These are phyloP conservation scores for Corythoichthys intestinalis DNA, from an alignment of 2,113 vertebrate genomes.

Conservation along the genomic window DNA sequence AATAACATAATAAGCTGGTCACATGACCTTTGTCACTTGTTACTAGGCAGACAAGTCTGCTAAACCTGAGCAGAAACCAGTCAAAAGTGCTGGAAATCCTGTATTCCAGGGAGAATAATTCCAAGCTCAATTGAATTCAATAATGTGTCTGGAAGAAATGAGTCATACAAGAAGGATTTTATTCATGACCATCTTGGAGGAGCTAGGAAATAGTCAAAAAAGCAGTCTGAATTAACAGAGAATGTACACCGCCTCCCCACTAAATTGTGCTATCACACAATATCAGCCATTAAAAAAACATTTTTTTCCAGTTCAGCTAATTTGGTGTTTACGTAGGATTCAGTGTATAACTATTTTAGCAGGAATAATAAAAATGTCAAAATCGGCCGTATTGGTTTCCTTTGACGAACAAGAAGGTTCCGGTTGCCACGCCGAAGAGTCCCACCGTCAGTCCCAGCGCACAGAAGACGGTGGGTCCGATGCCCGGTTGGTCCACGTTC, in stretches of 20 bases:
- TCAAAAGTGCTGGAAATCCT: background rate
- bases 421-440: slow-evolving; percentile 57
- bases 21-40: slow-evolving; percentile 42
- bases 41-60: slow-evolving; percentile 23
- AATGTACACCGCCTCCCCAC: background rate
- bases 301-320: no score
- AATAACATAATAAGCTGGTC: background rate
- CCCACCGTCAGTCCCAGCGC: slow-evolving; percentile 59
- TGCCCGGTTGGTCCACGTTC: slow-evolving; percentile 18
- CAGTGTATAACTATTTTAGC: background rate
- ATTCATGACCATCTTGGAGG: background rate
- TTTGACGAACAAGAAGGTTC: slow-evolving; percentile 69
- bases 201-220: background rate
- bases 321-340: background rate
- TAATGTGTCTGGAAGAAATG: background rate
- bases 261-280: background rate
- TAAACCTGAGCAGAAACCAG: background rate
- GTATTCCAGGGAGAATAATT: background rate
- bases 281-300: no score
- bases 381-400: slow-evolving; percentile 61
- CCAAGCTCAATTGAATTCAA: background rate
- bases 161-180: background rate
- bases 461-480: slow-evolving; percentile 53
- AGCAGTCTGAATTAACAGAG: background rate
- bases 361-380: background rate